These are phyloP conservation scores for Steinernema scapterisci DNA, from an alignment of 2,888 invertebrate genomes.

Conservation along the genomic window DNA sequence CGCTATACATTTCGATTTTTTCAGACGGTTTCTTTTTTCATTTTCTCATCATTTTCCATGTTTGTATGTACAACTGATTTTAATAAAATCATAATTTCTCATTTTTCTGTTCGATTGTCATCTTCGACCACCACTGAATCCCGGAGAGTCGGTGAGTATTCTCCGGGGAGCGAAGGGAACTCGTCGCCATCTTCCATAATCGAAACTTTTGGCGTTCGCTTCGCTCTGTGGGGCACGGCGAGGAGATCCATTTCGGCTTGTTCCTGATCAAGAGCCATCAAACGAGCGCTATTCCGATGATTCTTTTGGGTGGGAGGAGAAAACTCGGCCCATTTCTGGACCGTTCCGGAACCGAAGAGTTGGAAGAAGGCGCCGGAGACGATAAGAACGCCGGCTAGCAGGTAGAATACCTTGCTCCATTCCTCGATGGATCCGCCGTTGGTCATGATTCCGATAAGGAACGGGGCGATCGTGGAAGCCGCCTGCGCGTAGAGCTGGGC, in stretches of 20 bases:
- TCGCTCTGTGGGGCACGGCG: neutral
- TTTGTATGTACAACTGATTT: constrained; percentile 16
- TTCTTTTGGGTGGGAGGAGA: neutral
- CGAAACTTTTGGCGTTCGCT: constrained; percentile 36
- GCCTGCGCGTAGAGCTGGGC: constrained; percentile 57
- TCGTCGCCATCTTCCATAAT: constrained; percentile 42
- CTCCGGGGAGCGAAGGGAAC: neutral
- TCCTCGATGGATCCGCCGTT: constrained; percentile 46
- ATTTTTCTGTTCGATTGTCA: neutral
- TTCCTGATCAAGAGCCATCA: constrained; percentile 13
- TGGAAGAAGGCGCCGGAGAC: constrained; percentile 58
- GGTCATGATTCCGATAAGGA: constrained; percentile 58
- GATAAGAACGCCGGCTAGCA: constrained; percentile 53
- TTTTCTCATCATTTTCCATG: neutral
- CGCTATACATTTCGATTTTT: neutral
- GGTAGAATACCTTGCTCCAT: constrained; percentile 57
- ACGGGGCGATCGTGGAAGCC: constrained; percentile 55
- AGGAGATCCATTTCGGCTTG: constrained; percentile 21
- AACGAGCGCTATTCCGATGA: neutral
- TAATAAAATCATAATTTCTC: neutral
- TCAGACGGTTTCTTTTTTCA: neutral
- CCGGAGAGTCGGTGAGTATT: neutral
- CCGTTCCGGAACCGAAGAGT: constrained; percentile 56
- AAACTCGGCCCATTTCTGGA: constrained; percentile 40
- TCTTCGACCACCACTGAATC: constrained; percentile 20